Evolutionary conservation across 2,888 invertebrate genomes (phyloP).

Genomic region (Oscheius sp.): DNA sequence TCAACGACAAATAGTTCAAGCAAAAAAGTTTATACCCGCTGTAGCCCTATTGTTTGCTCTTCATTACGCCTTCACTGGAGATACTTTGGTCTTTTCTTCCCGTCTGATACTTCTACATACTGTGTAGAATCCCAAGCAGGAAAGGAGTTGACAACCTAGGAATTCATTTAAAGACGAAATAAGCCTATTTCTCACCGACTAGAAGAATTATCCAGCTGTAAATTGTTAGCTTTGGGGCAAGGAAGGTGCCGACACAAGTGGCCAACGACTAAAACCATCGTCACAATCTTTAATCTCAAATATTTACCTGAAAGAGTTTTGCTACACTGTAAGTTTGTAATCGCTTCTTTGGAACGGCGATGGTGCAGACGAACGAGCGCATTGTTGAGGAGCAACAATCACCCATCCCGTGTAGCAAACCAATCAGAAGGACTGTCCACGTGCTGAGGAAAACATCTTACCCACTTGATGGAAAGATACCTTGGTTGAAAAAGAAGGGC

Average conservation of each 20-base stretch:
- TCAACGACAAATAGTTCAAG: neutral
- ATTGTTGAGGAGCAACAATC: slow-evolving; percentile 40
- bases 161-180: neutral
- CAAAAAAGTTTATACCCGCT: slow-evolving; percentile 3
- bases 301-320: slow-evolving; percentile 35
- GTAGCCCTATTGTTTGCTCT: too few species aligned
- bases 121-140: slow-evolving; percentile 12
- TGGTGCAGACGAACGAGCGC: slow-evolving; percentile 34
- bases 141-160: slow-evolving; percentile 6
- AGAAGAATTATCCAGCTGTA: slow-evolving; percentile 30
- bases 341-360: slow-evolving; percentile 34
- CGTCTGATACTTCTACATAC: slow-evolving; percentile 17
- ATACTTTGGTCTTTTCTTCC: slow-evolving; percentile 16
- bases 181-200: neutral
- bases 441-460: slow-evolving; percentile 1
- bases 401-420: slow-evolving; percentile 31
- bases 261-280: slow-evolving; percentile 29
- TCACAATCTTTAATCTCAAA: neutral
- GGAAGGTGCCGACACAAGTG: slow-evolving; percentile 33
- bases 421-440: slow-evolving; percentile 7
- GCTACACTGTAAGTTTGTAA: slow-evolving; percentile 35
- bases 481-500: slow-evolving; percentile 29
- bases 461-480: neutral
- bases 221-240: slow-evolving; percentile 22
- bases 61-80: slow-evolving; percentile 2